Evolutionary conservation across 2,113 vertebrate genomes (phyloP).

Genomic region (Calypte anna): DNA sequence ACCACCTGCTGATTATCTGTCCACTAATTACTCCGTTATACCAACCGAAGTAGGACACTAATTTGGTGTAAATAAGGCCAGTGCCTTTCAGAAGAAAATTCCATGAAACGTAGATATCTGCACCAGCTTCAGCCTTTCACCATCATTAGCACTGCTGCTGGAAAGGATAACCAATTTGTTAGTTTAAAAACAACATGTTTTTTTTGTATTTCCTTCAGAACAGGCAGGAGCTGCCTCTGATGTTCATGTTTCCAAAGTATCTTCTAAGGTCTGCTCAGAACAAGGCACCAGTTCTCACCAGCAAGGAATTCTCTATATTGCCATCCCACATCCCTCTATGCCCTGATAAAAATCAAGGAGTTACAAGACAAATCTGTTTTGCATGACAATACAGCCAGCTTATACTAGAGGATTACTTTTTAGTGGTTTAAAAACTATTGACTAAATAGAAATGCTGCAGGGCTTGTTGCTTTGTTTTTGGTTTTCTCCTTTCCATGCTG

Average conservation of each 20-base stretch:
- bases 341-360: not conserved
- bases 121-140: not conserved
- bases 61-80: not conserved
- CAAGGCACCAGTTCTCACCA: not conserved
- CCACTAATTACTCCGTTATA: not conserved
- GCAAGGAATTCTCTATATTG: not conserved
- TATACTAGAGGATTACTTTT: slow-evolving; percentile 60
- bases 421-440: slow-evolving; percentile 64
- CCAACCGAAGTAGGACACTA: not conserved
- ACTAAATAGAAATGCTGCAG: slow-evolving; percentile 63
- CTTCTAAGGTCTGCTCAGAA: not conserved
- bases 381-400: slow-evolving; percentile 26
- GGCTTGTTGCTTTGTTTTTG: slow-evolving; percentile 38
- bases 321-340: not conserved
- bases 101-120: not conserved
- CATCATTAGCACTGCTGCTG: not conserved
- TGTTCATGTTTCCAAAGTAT: not conserved
- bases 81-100: not conserved
- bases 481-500: slow-evolving; percentile 2
- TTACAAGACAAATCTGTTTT: slow-evolving; percentile 6
- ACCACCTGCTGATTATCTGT: not conserved
- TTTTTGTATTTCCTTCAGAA: not conserved
- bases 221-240: not conserved
- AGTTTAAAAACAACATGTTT: not conserved
- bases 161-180: not conserved